These are phyloP conservation scores for Linnaemya tessellans DNA, from an alignment of 2,888 invertebrate genomes.

Conservation along the genomic window DNA sequence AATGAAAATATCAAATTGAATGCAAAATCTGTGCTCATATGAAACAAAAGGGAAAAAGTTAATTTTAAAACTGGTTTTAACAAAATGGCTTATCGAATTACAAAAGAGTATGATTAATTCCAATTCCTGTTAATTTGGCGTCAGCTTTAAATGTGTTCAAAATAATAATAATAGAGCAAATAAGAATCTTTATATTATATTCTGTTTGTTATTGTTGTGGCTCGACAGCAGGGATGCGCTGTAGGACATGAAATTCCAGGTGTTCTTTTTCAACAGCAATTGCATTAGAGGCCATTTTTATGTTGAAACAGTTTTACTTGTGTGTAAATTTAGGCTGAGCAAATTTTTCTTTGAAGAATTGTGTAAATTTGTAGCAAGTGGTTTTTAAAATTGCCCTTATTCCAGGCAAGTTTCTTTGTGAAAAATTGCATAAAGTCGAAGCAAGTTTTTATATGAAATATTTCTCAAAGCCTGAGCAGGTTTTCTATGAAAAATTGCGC, in stretches of 20 bases:
- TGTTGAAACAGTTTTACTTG: no score
- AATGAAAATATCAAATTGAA: conserved; percentile 2
- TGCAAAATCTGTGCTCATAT: not conserved
- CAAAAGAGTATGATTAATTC: conserved; percentile 43
- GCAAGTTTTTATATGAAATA: not conserved
- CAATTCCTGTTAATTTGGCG: conserved; percentile 5
- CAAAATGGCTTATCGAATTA: not conserved
- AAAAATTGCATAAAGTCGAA: not conserved
- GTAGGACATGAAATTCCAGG: not conserved
- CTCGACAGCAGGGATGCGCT: conserved; percentile 22
- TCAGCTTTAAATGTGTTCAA: not conserved
- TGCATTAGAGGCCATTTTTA: not conserved
- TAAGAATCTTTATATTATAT: conserved; percentile 6
- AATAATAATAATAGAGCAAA: not conserved
- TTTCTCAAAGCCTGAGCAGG: not conserved
- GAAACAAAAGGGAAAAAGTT: conserved; percentile 19
- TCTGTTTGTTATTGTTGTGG: conserved; percentile 27
- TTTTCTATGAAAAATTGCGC: not conserved
- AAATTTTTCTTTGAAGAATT: not conserved
- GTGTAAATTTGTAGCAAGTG: not conserved
- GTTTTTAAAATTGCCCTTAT: no score
- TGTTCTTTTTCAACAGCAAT: not conserved
- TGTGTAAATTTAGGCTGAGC: not conserved
- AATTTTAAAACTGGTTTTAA: conserved; percentile 37
- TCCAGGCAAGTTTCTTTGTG: not conserved